phyloP scores from a whole-genome alignment of 1,140 invertebrate species.

The Idris sp. region DNA sequence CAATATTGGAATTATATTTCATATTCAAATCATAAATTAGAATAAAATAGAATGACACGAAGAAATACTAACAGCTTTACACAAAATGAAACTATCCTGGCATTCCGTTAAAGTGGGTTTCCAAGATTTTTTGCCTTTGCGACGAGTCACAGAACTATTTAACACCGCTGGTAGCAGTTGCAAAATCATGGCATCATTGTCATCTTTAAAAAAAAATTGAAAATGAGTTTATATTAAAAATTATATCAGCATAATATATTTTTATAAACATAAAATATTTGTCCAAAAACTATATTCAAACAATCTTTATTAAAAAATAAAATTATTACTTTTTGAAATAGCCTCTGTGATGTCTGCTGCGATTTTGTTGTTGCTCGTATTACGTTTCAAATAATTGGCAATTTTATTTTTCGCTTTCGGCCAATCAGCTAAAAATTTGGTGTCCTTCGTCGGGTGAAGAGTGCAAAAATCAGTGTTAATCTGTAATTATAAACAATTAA shows the following conservation, averaged over 20 bases:
- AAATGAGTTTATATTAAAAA: too few relatives aligned
- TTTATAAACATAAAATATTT: too few relatives aligned
- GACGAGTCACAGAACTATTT: not conserved
- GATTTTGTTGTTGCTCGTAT: slow-evolving; percentile 2
- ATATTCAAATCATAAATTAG: too few relatives aligned
- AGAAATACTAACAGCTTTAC: slow-evolving; percentile 5
- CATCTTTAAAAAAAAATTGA: too few relatives aligned
- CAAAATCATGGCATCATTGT: too few relatives aligned
- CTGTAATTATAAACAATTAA: too few relatives aligned
- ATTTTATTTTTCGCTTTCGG: slow-evolving; percentile 14
- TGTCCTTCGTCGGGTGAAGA: not conserved
- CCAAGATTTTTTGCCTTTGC: slow-evolving; percentile 10
- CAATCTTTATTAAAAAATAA: too few relatives aligned
- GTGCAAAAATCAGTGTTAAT: slow-evolving; percentile 8
- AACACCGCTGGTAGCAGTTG: slow-evolving; percentile 4
- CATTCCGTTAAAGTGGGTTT: slow-evolving; percentile 7
- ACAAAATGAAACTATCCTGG: slow-evolving; percentile 9
- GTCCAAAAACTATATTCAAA: too few relatives aligned
- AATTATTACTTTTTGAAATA: slow-evolving; percentile 1
- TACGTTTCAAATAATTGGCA: slow-evolving; percentile 1
- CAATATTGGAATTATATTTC: too few relatives aligned
- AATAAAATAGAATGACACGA: too few relatives aligned
- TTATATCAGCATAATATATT: too few relatives aligned
- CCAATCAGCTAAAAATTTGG: slow-evolving; percentile 1
- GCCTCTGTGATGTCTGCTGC: not conserved